Conservation (phyloP, 2,113 vertebrate genomes). For the Ptilonorhynchus violaceus region DNA sequence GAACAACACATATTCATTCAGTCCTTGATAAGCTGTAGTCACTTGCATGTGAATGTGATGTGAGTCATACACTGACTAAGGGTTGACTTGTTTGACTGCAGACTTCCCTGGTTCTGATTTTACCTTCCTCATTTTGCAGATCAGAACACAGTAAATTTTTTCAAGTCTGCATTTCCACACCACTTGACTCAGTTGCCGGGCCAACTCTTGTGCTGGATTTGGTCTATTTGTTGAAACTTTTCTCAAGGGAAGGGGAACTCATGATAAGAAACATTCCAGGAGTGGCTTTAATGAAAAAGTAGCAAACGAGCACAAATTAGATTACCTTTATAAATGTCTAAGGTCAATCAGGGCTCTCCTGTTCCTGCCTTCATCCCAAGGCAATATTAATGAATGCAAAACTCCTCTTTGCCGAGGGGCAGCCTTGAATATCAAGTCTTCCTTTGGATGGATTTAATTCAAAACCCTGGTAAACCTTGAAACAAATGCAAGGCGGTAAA, state of each 20-base stretch:
- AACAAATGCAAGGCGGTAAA: background rate
- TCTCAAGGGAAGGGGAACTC: conserved; percentile 36
- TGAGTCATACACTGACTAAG: background rate
- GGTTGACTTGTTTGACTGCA: background rate
- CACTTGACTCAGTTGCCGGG: background rate
- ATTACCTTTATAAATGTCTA: conserved; percentile 63
- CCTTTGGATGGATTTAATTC: conserved; percentile 32
- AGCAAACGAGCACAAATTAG: conserved; percentile 64
- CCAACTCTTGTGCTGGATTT: background rate
- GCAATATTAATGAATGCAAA: conserved; percentile 65
- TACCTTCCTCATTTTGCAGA: background rate
- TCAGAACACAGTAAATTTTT: background rate
- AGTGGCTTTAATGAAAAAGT: conserved; percentile 65
- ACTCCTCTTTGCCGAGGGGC: background rate
- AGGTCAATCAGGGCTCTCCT: conserved; percentile 53
- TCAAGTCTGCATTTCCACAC: background rate
- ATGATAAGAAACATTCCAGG: conserved; percentile 51
- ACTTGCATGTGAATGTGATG: no score
- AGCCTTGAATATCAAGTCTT: conserved; percentile 50
- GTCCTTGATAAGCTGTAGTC: background rate
- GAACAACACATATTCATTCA: background rate
- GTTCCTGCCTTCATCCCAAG: conserved; percentile 49
- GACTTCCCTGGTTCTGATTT: background rate
- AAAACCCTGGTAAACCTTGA: background rate
- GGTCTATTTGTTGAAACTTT: conserved; percentile 52